Evolutionary conservation across 1,140 invertebrate species (phyloP), one percentile per base, ranked within the genome.

Genomic region (Limonius californicus): DNA sequence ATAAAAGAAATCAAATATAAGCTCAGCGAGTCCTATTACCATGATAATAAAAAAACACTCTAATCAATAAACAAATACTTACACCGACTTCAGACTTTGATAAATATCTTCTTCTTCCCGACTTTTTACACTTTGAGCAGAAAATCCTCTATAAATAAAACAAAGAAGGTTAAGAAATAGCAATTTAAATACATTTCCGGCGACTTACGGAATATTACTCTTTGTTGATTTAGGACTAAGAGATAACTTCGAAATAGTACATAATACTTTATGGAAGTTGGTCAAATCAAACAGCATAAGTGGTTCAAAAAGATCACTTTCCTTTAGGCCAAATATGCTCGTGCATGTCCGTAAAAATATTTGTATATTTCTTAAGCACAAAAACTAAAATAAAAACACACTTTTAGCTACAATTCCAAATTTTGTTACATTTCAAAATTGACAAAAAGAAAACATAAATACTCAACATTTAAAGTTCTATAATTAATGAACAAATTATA

Each of bases 321-420:
- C 89, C 8, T 87, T 83, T 18, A 98, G 77, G 19, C 88, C 87
- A 80, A 96, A 97, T 54, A 83, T 80, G 59, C 85, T 87, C 66
- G 88, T 86, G 74, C 94, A 97, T 4, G 89, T 88, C 54, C 90
- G 85, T 12, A 98, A 79, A 78, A 99, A 99, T 59, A 89, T 83
- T 72, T 93, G 87, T 61, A 98, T 98, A 77, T 98, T 98, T 68
- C 95, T 87, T 76, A 95, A 82, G 75, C 95, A 97, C 54, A 98
- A 79, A 78, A 98, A 98, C 91, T 98, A 81, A 57, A 85, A 84
- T 54, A 66, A 61, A 57, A 27, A 11, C n/a, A n/a, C n/a, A n/a
- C n/a, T n/a, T n/a, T n/a, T n/a, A n/a, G n/a, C n/a, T n/a, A n/a
- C n/a, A n/a, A n/a, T n/a, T n/a, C n/a, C n/a, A n/a, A n/a, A n/a